Conservation (phyloP, 2,888 invertebrate genomes). For the Dryadula phaetusa region DNA sequence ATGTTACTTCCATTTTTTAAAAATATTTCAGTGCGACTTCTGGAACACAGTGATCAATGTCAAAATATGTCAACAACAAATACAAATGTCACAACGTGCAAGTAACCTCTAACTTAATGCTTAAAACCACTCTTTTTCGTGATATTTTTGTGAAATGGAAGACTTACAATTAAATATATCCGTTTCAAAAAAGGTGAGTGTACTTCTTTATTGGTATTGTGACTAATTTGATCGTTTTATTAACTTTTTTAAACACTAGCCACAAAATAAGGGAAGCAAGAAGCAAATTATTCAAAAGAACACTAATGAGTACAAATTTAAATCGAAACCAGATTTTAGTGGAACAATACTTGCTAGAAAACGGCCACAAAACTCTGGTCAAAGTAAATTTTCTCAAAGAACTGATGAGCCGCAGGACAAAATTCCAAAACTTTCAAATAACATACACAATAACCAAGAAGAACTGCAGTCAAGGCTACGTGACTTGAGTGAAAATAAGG, state of each 20-base stretch:
- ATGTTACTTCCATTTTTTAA: background rate
- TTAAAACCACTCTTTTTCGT: conserved; percentile 34
- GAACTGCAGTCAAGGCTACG: conserved; percentile 62
- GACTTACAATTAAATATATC: conserved; percentile 81
- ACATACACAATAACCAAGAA: conserved; percentile 48
- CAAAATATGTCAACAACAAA: conserved; percentile 40
- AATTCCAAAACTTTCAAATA: conserved; percentile 54
- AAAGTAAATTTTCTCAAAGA: conserved; percentile 51
- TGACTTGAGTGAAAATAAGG: conserved; percentile 78
- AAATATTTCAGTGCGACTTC: background rate
- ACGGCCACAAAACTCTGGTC: conserved; percentile 62
- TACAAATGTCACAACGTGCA: conserved; percentile 56
- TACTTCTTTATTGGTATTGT: background rate
- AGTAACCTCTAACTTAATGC: conserved; percentile 59
- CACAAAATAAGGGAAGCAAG: conserved; percentile 37
- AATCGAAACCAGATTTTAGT: conserved; percentile 69
- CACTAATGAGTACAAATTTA: conserved; percentile 71
- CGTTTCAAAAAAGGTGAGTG: conserved; percentile 64
- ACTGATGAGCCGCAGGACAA: conserved; percentile 65
- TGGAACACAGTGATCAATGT: background rate
- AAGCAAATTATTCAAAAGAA: conserved; percentile 52
- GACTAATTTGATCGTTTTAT: background rate
- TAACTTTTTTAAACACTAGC: conserved; percentile 40
- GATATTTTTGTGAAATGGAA: conserved; percentile 64
- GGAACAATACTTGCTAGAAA: conserved; percentile 79